Evolutionary conservation across 1,140 invertebrate genomes (phyloP).

Genomic region (Neodiprion pinetum): DNA sequence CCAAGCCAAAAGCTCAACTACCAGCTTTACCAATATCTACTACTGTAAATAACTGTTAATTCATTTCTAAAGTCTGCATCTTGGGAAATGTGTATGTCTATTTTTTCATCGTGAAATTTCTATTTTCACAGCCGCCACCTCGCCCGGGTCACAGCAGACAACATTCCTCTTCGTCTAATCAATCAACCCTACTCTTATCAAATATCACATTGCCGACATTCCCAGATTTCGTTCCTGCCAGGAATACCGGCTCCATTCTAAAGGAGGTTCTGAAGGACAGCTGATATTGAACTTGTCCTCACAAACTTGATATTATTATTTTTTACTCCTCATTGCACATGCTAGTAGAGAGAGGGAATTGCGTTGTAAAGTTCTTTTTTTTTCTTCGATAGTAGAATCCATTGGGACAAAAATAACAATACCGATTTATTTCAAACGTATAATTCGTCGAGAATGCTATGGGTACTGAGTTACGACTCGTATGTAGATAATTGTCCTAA

Average conservation of each 20-base stretch:
- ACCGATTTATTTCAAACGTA: no score
- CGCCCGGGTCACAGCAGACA: slow-evolving; percentile 52
- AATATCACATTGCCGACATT: slow-evolving; percentile 68
- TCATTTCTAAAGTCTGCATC: slow-evolving; percentile 11
- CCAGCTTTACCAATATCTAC: slow-evolving; percentile 68
- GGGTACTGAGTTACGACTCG: no score
- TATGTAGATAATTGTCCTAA: no score
- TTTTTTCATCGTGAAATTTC: slow-evolving; percentile 6
- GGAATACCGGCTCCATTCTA: slow-evolving; percentile 73
- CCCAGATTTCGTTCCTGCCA: slow-evolving; percentile 68
- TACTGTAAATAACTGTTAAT: slow-evolving; percentile 41
- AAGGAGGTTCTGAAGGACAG: slow-evolving; percentile 74
- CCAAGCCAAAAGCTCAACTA: slow-evolving; percentile 71
- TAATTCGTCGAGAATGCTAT: no score
- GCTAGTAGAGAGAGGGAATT: no score
- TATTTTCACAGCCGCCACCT: slow-evolving; percentile 41
- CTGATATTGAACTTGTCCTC: slow-evolving; percentile 56
- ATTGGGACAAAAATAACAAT: no score
- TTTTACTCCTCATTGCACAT: not conserved
- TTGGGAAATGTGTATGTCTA: slow-evolving; percentile 14
- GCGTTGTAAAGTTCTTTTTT: no score
- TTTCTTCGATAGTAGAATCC: no score
- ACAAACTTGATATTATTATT: not conserved
- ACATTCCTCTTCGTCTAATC: slow-evolving; percentile 54
- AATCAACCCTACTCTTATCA: slow-evolving; percentile 63